Percentiles rank a stretch among this genome's conserved stretches.
Conservation (phyloP, 2,113 vertebrate genomes). For the Lynx canadensis region DNA sequence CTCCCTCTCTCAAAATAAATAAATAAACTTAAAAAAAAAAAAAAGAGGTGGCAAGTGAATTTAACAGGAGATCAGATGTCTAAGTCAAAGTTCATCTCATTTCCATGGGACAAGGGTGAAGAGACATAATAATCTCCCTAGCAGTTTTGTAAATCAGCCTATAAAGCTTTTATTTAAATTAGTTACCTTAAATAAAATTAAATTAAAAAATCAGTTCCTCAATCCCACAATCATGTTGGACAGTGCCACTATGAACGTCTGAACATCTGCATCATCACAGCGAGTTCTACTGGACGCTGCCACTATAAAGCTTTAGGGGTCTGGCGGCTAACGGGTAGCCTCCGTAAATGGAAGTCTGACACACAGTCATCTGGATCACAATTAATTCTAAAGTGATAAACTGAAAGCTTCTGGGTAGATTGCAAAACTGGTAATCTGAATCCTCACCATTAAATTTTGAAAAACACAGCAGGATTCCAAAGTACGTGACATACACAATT, state of each 20-base stretch:
- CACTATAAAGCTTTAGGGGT: background rate
- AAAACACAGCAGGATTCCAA: background rate
- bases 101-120: background rate
- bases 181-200: background rate
- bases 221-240: background rate
- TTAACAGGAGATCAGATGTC: background rate
- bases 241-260: background rate
- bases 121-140: background rate
- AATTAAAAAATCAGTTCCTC: background rate
- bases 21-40: no score
- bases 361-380: background rate
- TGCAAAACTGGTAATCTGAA: background rate
- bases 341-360: background rate
- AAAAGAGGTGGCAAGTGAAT: background rate
- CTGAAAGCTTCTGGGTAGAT: background rate
- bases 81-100: conserved; percentile 23
- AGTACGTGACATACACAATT: background rate
- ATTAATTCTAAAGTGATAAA: background rate
- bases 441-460: background rate
- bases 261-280: background rate
- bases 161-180: background rate
- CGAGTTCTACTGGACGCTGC: background rate
- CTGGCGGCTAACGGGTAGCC: background rate
- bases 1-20: no score
- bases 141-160: background rate